A percentile compares a stretch with the other conserved stretches of the same genome.
These are phyloP conservation scores for Anguilla megastoma DNA, from an alignment of 2,797 vertebrate genomes.

Conservation along the genomic window DNA sequence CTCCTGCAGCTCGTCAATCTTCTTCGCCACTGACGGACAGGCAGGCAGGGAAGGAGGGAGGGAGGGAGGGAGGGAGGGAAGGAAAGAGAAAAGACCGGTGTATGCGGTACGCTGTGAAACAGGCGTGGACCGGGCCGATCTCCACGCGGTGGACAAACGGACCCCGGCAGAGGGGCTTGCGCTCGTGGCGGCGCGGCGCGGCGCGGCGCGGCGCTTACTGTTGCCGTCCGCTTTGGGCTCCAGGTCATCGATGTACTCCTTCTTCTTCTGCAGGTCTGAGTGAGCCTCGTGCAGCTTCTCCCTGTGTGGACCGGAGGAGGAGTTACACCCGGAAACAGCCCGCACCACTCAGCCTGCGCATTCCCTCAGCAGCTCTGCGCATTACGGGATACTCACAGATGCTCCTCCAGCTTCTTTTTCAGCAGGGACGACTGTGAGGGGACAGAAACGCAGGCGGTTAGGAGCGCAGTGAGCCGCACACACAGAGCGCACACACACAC, in stretches of 20 bases:
- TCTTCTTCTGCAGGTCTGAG: constrained; percentile 85
- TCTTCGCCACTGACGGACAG: constrained; percentile 72
- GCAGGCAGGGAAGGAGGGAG: not conserved
- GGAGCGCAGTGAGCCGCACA: not conserved
- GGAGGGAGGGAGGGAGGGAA: too few species aligned
- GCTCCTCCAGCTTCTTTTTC: constrained; percentile 88
- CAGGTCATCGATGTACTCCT: constrained; percentile 83
- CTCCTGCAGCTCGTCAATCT: constrained; percentile 84
- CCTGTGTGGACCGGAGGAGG: constrained; percentile 55
- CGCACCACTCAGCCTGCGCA: too few species aligned
- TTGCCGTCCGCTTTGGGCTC: constrained; percentile 77
- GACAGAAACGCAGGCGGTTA: constrained; percentile 22
- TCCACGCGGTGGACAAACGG: not conserved
- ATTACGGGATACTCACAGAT: constrained; percentile 77
- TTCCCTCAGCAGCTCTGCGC: too few species aligned
- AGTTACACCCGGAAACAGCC: not conserved
- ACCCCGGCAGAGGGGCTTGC: not conserved
- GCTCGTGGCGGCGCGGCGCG: too few species aligned
- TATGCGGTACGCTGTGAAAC: not conserved
- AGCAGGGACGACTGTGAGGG: constrained; percentile 75
- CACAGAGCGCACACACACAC: not conserved
- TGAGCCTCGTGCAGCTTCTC: constrained; percentile 87
- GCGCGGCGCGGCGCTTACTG: constrained; percentile 62
- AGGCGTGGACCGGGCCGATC: too few species aligned
- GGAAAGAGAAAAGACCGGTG: not conserved